phyloP scores from a whole-genome alignment of 2,888 invertebrate species.

The Lucinisca nassula region DNA sequence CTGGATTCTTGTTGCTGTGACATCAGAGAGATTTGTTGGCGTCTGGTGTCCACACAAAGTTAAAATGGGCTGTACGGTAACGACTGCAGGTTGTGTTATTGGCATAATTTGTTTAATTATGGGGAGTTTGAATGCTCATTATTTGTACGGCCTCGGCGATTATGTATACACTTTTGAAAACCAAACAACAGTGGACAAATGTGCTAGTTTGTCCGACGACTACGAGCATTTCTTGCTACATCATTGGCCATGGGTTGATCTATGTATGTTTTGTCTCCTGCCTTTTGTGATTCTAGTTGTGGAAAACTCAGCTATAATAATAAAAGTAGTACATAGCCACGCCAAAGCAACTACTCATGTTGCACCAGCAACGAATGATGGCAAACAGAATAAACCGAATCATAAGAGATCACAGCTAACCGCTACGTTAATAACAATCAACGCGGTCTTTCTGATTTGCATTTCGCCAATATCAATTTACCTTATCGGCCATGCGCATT shows the following conservation, averaged over 20 bases:
- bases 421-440: constrained; percentile 63
- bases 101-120: constrained; percentile 41
- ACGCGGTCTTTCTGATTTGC: constrained; percentile 66
- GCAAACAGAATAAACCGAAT: not conserved
- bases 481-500: constrained; percentile 53
- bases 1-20: too few species aligned
- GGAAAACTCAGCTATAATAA: constrained; percentile 74
- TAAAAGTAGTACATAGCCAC: constrained; percentile 50
- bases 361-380: not conserved
- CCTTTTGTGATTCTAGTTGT: constrained; percentile 71
- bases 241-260: constrained; percentile 77
- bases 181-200: not conserved
- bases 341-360: constrained; percentile 15
- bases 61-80: constrained; percentile 60
- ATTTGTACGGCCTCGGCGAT: constrained; percentile 59
- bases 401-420: constrained; percentile 68
- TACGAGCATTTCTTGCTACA: constrained; percentile 39
- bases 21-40: constrained; percentile 75
- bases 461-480: constrained; percentile 69
- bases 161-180: not conserved
- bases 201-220: constrained; percentile 7
- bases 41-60: constrained; percentile 75
- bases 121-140: constrained; percentile 66
- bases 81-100: constrained; percentile 39
- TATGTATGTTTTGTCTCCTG: constrained; percentile 67